A percentile compares a stretch with the other conserved stretches of the same genome.
Conservation (phyloP, 1,140 invertebrate species). For the Notospermus geniculatus region DNA sequence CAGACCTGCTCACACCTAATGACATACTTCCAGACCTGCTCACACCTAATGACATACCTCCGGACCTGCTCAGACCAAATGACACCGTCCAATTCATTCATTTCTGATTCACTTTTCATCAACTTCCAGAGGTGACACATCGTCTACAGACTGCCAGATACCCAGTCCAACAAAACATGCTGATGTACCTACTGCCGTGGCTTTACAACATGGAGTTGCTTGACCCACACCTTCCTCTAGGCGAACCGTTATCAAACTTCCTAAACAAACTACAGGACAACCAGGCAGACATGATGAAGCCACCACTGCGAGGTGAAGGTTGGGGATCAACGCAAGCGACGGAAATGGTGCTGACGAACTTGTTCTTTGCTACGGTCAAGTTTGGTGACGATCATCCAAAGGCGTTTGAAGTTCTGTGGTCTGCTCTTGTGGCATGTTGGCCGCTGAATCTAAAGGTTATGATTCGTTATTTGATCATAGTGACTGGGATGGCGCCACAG, state of each 20-base stretch:
- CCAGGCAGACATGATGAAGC: constrained; percentile 37
- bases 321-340: constrained; percentile 97
- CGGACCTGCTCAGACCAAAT: too few relatives aligned
- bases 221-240: constrained; percentile 89
- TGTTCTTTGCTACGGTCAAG: constrained; percentile 97
- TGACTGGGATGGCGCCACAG: constrained; percentile 90
- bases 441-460: constrained; percentile 96
- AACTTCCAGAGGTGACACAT: constrained; percentile 91
- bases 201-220: constrained; percentile 97
- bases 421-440: constrained; percentile 91
- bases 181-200: constrained; percentile 95
- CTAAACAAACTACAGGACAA: constrained; percentile 42
- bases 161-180: constrained; percentile 80
- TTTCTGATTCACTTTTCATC: constrained; percentile 5
- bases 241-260: constrained; percentile 53
- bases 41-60: too few relatives aligned
- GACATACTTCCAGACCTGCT: too few relatives aligned
- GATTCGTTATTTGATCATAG: constrained; percentile 94
- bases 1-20: too few relatives aligned
- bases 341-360: constrained; percentile 98
- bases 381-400: constrained; percentile 93
- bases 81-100: neutral
- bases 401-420: constrained; percentile 94
- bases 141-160: constrained; percentile 92
- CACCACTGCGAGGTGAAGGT: constrained; percentile 72